Evolutionary conservation across 2,113 vertebrate species (phyloP).

Genomic region (Upupa epops): DNA sequence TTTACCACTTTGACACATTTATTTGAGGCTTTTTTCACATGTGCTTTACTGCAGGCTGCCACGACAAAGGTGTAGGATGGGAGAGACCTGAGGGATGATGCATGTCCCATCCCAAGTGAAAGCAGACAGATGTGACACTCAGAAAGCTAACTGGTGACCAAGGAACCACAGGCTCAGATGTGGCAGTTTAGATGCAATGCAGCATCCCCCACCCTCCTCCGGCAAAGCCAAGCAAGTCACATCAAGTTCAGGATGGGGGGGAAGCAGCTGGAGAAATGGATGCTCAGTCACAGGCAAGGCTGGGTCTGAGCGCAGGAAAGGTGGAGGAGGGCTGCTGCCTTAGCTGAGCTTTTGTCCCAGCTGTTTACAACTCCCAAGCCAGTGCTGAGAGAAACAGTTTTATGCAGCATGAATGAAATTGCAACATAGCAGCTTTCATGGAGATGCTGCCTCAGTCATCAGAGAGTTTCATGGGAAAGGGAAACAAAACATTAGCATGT

Average conservation of each 20-base stretch:
- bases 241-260: not conserved
- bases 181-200: fast-evolving
- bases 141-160: not conserved
- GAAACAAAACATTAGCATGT: not conserved
- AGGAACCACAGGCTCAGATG: fast-evolving
- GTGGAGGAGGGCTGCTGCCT: not conserved
- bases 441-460: not conserved
- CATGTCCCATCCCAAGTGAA: not conserved
- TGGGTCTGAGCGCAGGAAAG: not conserved
- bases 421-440: not conserved
- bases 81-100: fast-evolving
- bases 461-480: not conserved
- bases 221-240: fast-evolving
- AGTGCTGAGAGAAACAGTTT: slow-evolving; percentile 21
- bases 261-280: not conserved
- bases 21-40: not conserved
- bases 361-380: not conserved
- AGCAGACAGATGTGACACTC: not conserved
- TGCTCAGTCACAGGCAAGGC: fast-evolving
- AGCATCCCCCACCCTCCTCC: not conserved
- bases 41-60: not conserved
- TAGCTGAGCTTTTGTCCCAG: not conserved
- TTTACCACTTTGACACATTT: not conserved
- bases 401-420: not conserved
- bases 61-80: not conserved